Conservation (phyloP, 2,888 invertebrate species). For the Scaptomyza caliginosa region DNA sequence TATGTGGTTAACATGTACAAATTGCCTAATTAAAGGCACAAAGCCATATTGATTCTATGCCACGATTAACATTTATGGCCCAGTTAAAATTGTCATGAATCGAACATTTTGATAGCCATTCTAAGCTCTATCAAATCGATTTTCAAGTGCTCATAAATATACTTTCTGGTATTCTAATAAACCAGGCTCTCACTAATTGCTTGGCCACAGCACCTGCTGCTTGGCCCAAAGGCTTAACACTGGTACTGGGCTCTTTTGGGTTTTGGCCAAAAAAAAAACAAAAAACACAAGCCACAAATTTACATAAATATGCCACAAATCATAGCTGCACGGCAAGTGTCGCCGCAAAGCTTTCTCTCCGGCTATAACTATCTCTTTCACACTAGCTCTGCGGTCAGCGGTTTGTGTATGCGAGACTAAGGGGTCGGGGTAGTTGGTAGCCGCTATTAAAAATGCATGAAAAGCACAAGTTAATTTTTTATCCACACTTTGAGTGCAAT, state of each 20-base stretch:
- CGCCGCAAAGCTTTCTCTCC: constrained; percentile 29
- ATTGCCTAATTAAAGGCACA: background rate
- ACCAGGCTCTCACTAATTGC: constrained; percentile 74
- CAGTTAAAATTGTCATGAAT: too few species aligned
- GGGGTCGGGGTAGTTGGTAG: background rate
- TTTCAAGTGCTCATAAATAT: background rate
- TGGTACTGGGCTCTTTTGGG: constrained; percentile 6
- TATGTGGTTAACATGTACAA: constrained; percentile 16
- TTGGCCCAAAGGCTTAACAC: constrained; percentile 19
- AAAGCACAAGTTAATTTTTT: constrained; percentile 76
- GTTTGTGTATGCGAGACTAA: constrained; percentile 37
- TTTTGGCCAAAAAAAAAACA: constrained; percentile 47
- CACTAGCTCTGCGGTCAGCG: constrained; percentile 43
- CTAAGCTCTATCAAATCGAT: constrained; percentile 3
- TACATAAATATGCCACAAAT: constrained; percentile 82
- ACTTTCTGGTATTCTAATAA: constrained; percentile 26
- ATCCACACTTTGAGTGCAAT: constrained; percentile 71
- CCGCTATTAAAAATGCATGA: constrained; percentile 75
- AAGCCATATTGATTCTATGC: background rate
- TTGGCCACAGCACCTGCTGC: constrained; percentile 75
- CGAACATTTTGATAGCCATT: too few species aligned
- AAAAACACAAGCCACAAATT: constrained; percentile 68
- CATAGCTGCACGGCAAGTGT: constrained; percentile 64
- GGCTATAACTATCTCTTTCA: background rate
- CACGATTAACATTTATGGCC: background rate